Base-by-base conservation (phyloP, 2,888 invertebrate genomes). In the Temnothorax unifasciatus region DNA sequence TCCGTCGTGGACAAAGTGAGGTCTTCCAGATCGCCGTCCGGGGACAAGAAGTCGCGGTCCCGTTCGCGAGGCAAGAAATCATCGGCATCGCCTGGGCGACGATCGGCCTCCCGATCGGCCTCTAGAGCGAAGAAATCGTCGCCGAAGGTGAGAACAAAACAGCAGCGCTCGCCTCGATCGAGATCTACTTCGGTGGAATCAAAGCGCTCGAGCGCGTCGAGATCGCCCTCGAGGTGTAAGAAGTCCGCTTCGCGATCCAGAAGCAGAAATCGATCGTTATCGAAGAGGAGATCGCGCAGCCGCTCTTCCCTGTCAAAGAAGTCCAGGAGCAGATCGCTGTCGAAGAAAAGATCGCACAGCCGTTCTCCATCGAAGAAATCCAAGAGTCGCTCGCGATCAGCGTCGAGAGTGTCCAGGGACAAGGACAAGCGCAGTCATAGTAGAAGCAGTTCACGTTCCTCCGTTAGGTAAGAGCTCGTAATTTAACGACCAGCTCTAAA, bases 271-370 rank as follows among this genome's bases (percentile, higher is more conserved):
- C 95, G 50, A 54, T 85, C 84, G 18, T 71, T 95, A 90, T 96
- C 96, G 11, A 87, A 87, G 38, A 71, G 73, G 57, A 77, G 83
- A 21, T 86, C 86, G 3, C 85, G 87, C 47, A 90, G 89, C 25
- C 85, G 87, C 13, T 87, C 89, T 15, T 85, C 89, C 3, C 63
- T 87, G 91, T 96, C 96, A 18, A 87, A 86, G n/a, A 83, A 76
- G 34, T 86, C 86, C n/a, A 74, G 47, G 92, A 95, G 92, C 95
- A 96, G 69, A n/a, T 90, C 89, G 18, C 77, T 95, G 89, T 96
- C 96, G n/a, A 90, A 91, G 68, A 82, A 87, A 2, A 69, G 77
- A 21, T 90, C 90, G 3, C 90, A 88, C 34, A 92, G 92, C 69
- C 89, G 92, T 18, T 90, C 92, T n/a, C 64, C 87, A 41, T 89